Conservation (phyloP, 2,113 vertebrate species). For the Chaenogobius annularis region DNA sequence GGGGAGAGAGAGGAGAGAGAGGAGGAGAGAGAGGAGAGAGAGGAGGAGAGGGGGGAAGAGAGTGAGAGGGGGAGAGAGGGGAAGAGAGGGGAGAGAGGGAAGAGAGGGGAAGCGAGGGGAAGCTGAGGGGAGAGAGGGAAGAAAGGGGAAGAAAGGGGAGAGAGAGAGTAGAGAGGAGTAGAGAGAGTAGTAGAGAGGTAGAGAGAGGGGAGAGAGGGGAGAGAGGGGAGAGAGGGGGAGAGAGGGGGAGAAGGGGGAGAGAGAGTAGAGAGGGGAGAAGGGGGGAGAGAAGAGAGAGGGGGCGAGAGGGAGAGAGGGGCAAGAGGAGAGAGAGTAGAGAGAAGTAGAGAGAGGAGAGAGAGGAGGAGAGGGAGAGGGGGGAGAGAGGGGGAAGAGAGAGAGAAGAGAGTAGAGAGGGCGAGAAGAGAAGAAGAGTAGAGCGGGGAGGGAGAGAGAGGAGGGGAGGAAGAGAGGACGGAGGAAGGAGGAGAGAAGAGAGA, state of each 20-base stretch:
- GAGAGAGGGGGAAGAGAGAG: background rate
- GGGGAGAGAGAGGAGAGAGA: background rate
- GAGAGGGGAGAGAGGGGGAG: background rate
- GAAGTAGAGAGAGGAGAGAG: background rate
- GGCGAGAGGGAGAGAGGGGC: background rate
- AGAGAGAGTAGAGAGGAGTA: background rate
- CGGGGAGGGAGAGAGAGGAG: too few relatives aligned
- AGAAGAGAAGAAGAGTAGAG: background rate
- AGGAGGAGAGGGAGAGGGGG: background rate
- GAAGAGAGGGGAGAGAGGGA: background rate
- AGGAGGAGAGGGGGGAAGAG: background rate
- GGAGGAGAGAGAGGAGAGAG: background rate
- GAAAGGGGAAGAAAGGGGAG: too few relatives aligned
- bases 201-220: background rate
- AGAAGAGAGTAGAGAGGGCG: background rate
- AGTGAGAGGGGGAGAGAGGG: background rate
- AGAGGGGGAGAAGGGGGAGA: background rate
- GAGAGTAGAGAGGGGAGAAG: background rate
- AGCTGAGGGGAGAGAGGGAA: background rate
- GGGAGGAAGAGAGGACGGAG: too few relatives aligned
- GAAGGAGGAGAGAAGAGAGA: background rate
- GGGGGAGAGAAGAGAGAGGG: background rate
- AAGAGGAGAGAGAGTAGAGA: background rate
- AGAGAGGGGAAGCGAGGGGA: background rate
- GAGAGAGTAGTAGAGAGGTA: background rate